These are phyloP conservation scores for Bubo bubo DNA, from an alignment of 2,113 vertebrate genomes.

Conservation along the genomic window DNA sequence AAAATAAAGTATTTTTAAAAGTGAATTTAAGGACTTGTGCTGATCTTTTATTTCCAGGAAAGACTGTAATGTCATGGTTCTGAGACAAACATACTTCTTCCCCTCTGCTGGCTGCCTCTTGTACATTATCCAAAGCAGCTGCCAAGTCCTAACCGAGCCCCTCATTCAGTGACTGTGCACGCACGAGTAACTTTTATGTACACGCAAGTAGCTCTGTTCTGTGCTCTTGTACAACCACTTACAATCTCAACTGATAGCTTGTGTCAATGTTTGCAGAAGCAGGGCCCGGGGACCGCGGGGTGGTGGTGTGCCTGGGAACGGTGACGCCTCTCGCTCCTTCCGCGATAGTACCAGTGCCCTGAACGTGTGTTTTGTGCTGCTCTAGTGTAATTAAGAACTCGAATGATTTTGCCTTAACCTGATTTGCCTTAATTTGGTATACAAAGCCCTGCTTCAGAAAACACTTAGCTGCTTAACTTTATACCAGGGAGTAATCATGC, in stretches of 20 bases:
- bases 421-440: not conserved
- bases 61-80: not conserved
- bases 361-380: not conserved
- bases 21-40: not conserved
- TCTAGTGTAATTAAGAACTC: not conserved
- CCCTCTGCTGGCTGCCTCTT: not conserved
- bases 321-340: not conserved
- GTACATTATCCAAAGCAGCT: not conserved
- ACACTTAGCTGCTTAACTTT: not conserved
- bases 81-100: not conserved
- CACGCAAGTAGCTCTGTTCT: not conserved
- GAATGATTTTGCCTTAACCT: not conserved
- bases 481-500: not conserved
- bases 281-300: not conserved
- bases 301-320: fast-evolving
- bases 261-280: not conserved
- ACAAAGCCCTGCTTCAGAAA: not conserved
- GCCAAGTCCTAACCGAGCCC: not conserved
- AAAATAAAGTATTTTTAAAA: constrained; percentile 80
- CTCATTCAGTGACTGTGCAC: fast-evolving
- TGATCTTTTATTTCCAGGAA: not conserved
- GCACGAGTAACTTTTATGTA: not conserved
- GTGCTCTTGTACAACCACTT: not conserved
- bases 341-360: fast-evolving
- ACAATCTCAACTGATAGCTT: fast-evolving